A percentile compares a stretch with the other conserved stretches of the same genome.
phyloP scores from a whole-genome alignment of 2,113 vertebrate genomes.

The Perognathus longimembris region DNA sequence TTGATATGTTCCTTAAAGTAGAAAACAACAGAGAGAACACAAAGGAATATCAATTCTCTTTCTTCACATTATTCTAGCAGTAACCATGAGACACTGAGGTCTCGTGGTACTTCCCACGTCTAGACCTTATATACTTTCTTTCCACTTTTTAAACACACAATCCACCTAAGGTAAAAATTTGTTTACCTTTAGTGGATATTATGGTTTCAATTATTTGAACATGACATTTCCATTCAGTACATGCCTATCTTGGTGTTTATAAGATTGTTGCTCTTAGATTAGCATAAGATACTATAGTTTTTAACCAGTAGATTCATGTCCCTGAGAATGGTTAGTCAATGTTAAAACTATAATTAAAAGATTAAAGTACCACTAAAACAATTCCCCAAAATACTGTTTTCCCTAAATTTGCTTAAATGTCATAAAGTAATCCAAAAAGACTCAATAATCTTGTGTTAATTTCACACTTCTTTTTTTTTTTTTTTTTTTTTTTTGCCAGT shows the following conservation, averaged over 20 bases:
- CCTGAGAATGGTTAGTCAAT: neutral
- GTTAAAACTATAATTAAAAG: neutral
- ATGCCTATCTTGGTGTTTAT: neutral
- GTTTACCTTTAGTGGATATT: neutral
- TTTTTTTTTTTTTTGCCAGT: too few relatives aligned
- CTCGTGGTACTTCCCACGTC: neutral
- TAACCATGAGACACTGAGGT: neutral
- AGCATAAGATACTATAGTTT: neutral
- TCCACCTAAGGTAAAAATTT: neutral
- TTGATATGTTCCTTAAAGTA: neutral
- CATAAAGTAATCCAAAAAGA: neutral
- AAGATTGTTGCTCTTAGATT: neutral
- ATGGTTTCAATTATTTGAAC: neutral
- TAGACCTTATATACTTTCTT: neutral
- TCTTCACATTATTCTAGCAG: neutral
- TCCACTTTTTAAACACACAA: neutral
- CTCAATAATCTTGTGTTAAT: neutral
- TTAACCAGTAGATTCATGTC: neutral
- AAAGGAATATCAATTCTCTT: neutral
- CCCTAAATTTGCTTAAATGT: slow-evolving; percentile 17
- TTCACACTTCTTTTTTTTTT: neutral
- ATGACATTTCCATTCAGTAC: neutral
- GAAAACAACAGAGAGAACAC: neutral
- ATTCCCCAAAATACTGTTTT: neutral
- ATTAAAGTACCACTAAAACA: neutral